Evolutionary conservation across 2,888 invertebrate species (phyloP), one percentile per base, ranked within the genome.

Genomic region (Andrena trimmerana): DNA sequence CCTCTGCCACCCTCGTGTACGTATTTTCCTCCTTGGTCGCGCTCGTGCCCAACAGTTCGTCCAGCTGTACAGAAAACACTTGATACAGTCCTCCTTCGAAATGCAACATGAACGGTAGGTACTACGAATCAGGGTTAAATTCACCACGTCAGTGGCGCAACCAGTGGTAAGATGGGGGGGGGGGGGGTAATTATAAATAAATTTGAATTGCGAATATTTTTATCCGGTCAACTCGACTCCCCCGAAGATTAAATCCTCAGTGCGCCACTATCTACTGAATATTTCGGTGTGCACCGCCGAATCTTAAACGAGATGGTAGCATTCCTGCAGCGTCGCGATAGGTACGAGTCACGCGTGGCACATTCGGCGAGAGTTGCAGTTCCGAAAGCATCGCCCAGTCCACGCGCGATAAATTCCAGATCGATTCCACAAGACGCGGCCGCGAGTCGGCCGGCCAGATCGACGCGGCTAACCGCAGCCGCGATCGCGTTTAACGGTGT

Each of bases 11-110:
- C 91, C 92, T 93, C 93, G 88, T 91, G 85, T 88, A 86, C 87
- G 82, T 90, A 91, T 85, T 92, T 93, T 79, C 90, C 91, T 90
- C 91, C 92, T 88, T 90, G 90, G 88, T 93, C 93, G 90, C 93
- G 92, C 90, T 92, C 92, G 92, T 92, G 92, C 88, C 92, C 93
- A 91, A 93, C 91, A 91, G 92, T 90, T 91, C 92, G 86, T 92
- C 91, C 93, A 93, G 92, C 94, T 94, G 86, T 69, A 88, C 79
- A 88, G 65, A 86, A 85, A 88, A n/a, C 27, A 71, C 48, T 48
- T 10, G 13, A 31, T 60, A 60, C 67, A 79, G 20, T 57, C 31
- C 8, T 4, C 4, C 13, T 13, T 54, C 16, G 16, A 33, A 20
- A 29, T 42, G 42, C 42, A 42, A 42, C 16, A 42, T 24, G 8